Evolutionary conservation across 2,888 invertebrate genomes (phyloP), one percentile per base, ranked within the genome.

Genomic region (Sminthurides aquaticus): DNA sequence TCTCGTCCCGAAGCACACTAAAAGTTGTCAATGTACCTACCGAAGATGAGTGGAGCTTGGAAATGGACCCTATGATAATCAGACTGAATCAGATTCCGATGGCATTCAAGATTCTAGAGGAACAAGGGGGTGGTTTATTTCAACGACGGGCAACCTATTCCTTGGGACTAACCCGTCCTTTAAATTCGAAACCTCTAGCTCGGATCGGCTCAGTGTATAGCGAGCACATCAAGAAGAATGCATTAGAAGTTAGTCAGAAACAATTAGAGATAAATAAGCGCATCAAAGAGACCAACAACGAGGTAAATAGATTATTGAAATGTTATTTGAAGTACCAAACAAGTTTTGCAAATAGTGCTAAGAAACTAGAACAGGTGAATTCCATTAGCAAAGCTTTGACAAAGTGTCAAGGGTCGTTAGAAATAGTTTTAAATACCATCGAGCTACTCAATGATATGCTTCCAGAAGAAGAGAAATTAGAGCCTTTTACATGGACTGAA

Each of bases 381-480:
- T 89, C 91, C 68, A 84, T 94, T 5, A 87, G 89, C 0, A 86
- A 88, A 74, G 89, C 91, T 75, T 78, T 96, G 60, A 86, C 87
- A 29, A 82, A 89, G 29, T 91, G 93, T 76, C 89, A 91, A 78
- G 86, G 87, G 62, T 79, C 89, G 61, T 81, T 96, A 24, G 88
- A 89, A 78, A 88, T 91, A 80, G 90, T 90, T 0, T 79, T 94
- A 1, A 90, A 90, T 76, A 88, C 89, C 59, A 83, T 92, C 77
- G 91, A 93, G 76, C 85, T 87, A 18, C 81, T 96, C 49, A 96
- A 95, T 76, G 85, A 87, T 74, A 80, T 88, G 70, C 80, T 96
- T 49, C 92, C 93, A 26, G 83, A 87, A 57, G 87, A 88, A n/a
- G 90, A 91, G 73, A 84, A 90, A 22, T 79, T 95, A 34, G 91